Percentiles rank a stretch among this genome's conserved stretches.
phyloP scores from a whole-genome alignment of 2,888 invertebrate species.

The Acleris literana region DNA sequence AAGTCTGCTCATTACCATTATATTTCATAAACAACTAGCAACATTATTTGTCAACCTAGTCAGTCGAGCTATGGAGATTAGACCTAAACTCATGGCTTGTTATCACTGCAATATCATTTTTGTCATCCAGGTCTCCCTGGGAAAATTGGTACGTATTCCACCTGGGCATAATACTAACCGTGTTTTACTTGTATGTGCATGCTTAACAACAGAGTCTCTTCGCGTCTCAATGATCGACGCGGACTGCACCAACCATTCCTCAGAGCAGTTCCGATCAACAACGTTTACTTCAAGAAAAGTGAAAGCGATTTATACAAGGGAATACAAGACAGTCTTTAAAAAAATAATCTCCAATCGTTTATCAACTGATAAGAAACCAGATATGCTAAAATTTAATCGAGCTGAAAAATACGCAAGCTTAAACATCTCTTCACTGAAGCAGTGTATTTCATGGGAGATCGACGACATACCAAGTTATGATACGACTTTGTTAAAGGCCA shows the following conservation, averaged over 20 bases:
- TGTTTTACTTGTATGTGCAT: constrained; percentile 8
- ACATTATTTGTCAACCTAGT: not conserved
- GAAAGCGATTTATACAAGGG: too few relatives aligned
- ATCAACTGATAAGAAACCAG: too few relatives aligned
- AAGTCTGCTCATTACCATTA: too few relatives aligned
- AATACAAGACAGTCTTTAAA: too few relatives aligned
- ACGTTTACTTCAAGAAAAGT: too few relatives aligned
- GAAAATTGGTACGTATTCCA: constrained; percentile 52
- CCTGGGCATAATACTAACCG: constrained; percentile 21
- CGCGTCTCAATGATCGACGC: constrained; percentile 39
- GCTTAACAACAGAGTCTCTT: constrained; percentile 45
- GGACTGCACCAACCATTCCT: constrained; percentile 34
- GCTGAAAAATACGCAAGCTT: constrained; percentile 11
- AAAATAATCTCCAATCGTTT: too few relatives aligned
- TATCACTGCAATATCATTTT: constrained; percentile 37
- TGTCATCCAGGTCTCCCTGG: constrained; percentile 66
- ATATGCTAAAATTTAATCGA: not conserved
- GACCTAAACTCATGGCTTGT: not conserved
- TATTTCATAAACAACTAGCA: too few relatives aligned
- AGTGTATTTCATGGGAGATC: constrained; percentile 39
- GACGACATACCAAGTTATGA: constrained; percentile 34
- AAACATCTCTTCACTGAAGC: constrained; percentile 11
- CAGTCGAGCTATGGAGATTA: not conserved
- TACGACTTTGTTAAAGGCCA: constrained; percentile 33
- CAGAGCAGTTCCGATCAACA: too few relatives aligned